Conservation (phyloP, 2,888 invertebrate species). For the Clistopyga incitator region DNA sequence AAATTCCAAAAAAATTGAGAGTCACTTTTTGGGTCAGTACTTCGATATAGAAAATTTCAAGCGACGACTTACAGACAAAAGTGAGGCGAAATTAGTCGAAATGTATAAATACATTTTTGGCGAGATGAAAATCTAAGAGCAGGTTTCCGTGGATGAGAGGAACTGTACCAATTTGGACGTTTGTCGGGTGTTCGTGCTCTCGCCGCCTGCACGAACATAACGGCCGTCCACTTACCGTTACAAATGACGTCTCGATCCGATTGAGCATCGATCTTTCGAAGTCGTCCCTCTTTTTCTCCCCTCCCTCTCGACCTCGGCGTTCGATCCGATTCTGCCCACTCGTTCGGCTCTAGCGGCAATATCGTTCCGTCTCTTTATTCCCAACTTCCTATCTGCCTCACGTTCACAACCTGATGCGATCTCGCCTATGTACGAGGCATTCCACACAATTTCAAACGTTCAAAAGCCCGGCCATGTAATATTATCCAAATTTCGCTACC, state of each 20-base stretch:
- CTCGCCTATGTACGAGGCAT: background rate
- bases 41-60: too few species aligned
- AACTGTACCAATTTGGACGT: constrained; percentile 58
- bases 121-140: background rate
- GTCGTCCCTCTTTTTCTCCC: constrained; percentile 29
- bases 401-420: background rate
- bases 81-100: too few species aligned
- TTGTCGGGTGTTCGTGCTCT: constrained; percentile 37
- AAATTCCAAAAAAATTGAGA: too few species aligned
- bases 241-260: constrained; percentile 76
- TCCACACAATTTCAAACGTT: too few species aligned
- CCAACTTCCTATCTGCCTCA: constrained; percentile 31
- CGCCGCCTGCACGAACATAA: constrained; percentile 70
- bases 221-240: constrained; percentile 80
- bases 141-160: constrained; percentile 18
- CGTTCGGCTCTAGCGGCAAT: constrained; percentile 24
- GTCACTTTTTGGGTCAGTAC: too few species aligned
- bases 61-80: too few species aligned
- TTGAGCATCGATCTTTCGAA: constrained; percentile 75
- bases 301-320: background rate
- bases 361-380: constrained; percentile 30
- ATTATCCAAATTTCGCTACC: too few species aligned
- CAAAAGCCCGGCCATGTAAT: too few species aligned
- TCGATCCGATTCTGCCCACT: constrained; percentile 43
- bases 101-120: background rate